Evolutionary conservation across 1,140 invertebrate genomes (phyloP).

Genomic region (Drosophila athabasca): DNA sequence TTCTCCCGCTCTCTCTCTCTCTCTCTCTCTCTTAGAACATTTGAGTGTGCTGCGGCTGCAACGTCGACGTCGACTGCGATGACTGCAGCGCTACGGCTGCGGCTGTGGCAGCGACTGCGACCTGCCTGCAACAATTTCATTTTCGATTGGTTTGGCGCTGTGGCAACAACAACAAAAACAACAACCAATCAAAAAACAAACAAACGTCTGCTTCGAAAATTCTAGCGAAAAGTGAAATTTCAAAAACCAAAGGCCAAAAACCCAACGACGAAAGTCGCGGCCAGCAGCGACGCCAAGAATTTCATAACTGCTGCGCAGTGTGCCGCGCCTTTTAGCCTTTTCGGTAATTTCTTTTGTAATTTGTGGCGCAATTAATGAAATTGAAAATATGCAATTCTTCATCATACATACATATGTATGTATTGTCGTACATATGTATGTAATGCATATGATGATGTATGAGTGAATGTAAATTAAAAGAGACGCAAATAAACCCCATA

Average conservation of each 20-base stretch:
- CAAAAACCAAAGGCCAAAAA: slow-evolving; percentile 17
- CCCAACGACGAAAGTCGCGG: slow-evolving; percentile 1
- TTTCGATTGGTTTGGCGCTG: slow-evolving; percentile 41
- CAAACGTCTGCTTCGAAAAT: slow-evolving; percentile 45
- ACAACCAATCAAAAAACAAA: slow-evolving; percentile 44
- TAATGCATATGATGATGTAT: slow-evolving; percentile 6
- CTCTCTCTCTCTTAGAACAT: slow-evolving; percentile 38
- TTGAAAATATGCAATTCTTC: slow-evolving; percentile 54
- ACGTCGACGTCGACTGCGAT: slow-evolving; percentile 21
- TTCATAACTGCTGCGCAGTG: slow-evolving; percentile 45
- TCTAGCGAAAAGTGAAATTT: slow-evolving; percentile 61
- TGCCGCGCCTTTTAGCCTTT: slow-evolving; percentile 45
- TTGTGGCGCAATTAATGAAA: slow-evolving; percentile 64
- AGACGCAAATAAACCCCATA: slow-evolving; percentile 46
- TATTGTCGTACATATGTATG: background rate
- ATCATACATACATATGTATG: slow-evolving; percentile 17
- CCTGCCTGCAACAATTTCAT: slow-evolving; percentile 50
- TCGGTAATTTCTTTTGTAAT: slow-evolving; percentile 57
- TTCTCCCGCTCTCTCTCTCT: slow-evolving; percentile 12
- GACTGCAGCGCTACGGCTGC: background rate
- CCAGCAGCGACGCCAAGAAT: slow-evolving; percentile 32
- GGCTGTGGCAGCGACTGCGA: slow-evolving; percentile 22
- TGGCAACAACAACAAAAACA: slow-evolving; percentile 39
- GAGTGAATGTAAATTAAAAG: slow-evolving; percentile 42
- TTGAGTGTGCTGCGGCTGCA: slow-evolving; percentile 7